Percentiles rank a stretch among this genome's conserved stretches.
These are phyloP conservation scores for Lycodopsis pacificus DNA, from an alignment of 2,797 vertebrate genomes.

Conservation along the genomic window DNA sequence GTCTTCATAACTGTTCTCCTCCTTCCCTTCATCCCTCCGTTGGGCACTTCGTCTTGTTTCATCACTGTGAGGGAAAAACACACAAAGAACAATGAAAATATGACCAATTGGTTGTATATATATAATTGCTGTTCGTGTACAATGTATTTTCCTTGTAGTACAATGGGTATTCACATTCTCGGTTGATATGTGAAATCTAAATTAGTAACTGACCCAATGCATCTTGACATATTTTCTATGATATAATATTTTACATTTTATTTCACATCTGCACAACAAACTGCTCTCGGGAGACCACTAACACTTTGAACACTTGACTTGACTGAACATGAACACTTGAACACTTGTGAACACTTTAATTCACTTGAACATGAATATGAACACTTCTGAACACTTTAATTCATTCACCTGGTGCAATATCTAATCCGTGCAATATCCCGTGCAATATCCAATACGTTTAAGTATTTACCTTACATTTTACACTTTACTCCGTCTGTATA, in stretches of 20 bases:
- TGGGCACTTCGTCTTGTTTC: slow-evolving; percentile 37
- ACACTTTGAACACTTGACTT: no score
- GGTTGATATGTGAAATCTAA: neutral
- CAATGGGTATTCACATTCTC: neutral
- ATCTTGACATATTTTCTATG: neutral
- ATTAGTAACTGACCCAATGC: neutral
- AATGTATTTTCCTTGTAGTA: neutral
- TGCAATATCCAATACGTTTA: no score
- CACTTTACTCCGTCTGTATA: no score
- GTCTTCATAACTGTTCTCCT: slow-evolving; percentile 53
- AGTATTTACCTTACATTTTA: no score
- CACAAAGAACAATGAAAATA: slow-evolving; percentile 18
- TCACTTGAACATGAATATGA: no score
- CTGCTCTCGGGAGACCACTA: no score
- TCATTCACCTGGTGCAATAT: no score
- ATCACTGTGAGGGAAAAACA: slow-evolving; percentile 74
- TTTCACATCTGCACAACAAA: no score
- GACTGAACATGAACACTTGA: no score
- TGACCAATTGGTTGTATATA: neutral
- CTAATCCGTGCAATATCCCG: no score
- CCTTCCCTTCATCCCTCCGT: slow-evolving; percentile 65
- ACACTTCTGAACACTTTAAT: no score
- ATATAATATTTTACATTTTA: neutral
- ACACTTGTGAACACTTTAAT: no score
- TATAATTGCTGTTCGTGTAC: neutral